Evolutionary conservation across 1,140 invertebrate genomes (phyloP).

Genomic region (Saccostrea echinata): DNA sequence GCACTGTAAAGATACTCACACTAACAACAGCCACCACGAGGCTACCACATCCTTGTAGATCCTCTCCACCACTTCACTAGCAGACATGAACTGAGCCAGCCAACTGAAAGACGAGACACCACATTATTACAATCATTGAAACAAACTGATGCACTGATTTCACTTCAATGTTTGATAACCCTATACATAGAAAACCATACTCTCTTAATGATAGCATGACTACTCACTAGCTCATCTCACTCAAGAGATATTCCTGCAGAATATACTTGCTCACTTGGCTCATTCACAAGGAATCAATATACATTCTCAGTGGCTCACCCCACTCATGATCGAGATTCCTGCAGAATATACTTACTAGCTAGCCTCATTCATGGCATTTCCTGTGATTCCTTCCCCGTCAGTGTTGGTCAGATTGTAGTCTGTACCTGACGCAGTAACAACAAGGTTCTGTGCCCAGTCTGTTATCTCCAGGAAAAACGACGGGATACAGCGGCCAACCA

Average conservation of each 20-base stretch:
- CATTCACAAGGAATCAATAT: too few species aligned
- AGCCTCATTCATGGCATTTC: conserved; percentile 64
- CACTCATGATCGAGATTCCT: neutral
- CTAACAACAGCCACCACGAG: conserved; percentile 86
- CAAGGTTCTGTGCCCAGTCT: conserved; percentile 58
- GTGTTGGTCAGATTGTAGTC: conserved; percentile 51
- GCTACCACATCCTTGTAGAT: conserved; percentile 88
- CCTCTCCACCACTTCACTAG: conserved; percentile 82
- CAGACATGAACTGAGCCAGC: conserved; percentile 72
- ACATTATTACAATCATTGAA: too few species aligned
- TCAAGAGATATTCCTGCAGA: too few species aligned
- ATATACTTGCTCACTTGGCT: too few species aligned
- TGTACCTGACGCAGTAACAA: conserved; percentile 23
- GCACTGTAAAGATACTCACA: conserved; percentile 74
- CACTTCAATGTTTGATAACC: too few species aligned
- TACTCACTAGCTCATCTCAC: too few species aligned
- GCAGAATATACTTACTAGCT: conserved; percentile 74
- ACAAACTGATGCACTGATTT: too few species aligned
- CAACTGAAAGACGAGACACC: conserved; percentile 63
- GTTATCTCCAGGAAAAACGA: conserved; percentile 71
- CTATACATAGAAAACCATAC: too few species aligned
- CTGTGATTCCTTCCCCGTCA: conserved; percentile 64
- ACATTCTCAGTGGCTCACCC: neutral
- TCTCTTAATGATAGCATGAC: too few species aligned
- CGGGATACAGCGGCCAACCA: conserved; percentile 82